A percentile compares a stretch with the other conserved stretches of the same genome.
phyloP scores from a whole-genome alignment of 2,797 vertebrate genomes.

The Allobates femoralis region DNA sequence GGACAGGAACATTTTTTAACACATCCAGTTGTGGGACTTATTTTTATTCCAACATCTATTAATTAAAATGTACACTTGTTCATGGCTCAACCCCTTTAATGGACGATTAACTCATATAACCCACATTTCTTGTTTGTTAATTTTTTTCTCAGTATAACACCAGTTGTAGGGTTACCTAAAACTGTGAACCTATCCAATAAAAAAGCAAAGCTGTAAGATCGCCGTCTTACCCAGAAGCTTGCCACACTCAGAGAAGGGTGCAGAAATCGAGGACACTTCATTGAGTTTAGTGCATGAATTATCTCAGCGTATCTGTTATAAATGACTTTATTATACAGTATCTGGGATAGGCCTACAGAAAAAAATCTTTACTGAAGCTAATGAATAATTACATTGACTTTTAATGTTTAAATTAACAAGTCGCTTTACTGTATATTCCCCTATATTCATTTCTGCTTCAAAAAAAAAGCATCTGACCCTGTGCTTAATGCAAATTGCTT shows the following conservation, averaged over 20 bases:
- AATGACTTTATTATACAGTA: neutral
- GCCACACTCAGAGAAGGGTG: too few relatives aligned
- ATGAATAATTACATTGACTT: constrained; percentile 24
- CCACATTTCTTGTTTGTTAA: too few relatives aligned
- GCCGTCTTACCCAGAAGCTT: neutral
- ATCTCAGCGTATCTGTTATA: neutral
- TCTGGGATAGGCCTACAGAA: neutral
- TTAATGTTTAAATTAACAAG: constrained; percentile 35
- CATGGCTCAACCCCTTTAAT: too few relatives aligned
- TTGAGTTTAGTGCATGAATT: neutral
- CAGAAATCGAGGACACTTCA: neutral
- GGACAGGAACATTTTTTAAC: too few relatives aligned
- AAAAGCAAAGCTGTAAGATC: neutral
- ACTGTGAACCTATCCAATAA: neutral
- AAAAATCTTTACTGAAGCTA: neutral
- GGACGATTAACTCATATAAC: too few relatives aligned
- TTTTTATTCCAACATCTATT: too few relatives aligned
- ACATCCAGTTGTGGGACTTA: too few relatives aligned
- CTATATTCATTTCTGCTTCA: constrained; percentile 59
- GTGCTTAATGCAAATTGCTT: constrained; percentile 49
- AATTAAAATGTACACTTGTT: too few relatives aligned
- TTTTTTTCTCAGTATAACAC: too few relatives aligned
- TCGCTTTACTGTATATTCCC: constrained; percentile 29
- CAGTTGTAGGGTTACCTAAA: neutral
- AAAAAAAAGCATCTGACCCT: constrained; percentile 56